Evolutionary conservation across 2,113 vertebrate genomes (phyloP), one percentile per base, ranked within the genome.

Genomic region (Pteropus alecto): DNA sequence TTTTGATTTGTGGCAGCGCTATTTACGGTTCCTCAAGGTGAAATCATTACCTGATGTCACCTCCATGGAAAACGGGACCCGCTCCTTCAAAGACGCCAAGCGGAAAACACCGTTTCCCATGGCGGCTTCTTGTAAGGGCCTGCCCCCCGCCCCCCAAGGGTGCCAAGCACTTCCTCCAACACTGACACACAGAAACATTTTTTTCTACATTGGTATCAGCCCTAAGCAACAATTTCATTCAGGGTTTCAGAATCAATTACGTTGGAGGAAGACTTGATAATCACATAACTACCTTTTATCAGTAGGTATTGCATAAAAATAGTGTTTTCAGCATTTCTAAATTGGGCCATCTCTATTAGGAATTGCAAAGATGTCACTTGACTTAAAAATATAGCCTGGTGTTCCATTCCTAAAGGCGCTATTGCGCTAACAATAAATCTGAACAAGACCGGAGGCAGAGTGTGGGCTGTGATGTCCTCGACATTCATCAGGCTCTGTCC

Each of bases 341-440:
- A 90, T 93, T 71, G 81, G 93, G 10, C 96, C 81, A 48, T 97
- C 97, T 97, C 96, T 96, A 87, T 93, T 97, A 96, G 97, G 98
- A 98, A 98, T 84, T 96, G 96, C 96, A 96, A 97, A 97, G 97
- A 97, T 98, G 95, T 98, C 97, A 98, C 95, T 98, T 97, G 97
- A 94, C 88, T 98, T 87, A 94, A 95, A 98, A 98, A 96, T 93
- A 97, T 76, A 97, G 93, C 92, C 68, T 85, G 63, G 94, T 93
- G 70, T 95, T 97, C 88, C 81, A 51, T 94, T 97, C 97, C 98
- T 98, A 87, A 98, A 98, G 97, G 96, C 90, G 74, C 92, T 92
- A 97, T 97, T 97, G 96, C 97, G 95, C 96, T 96, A 96, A 97
- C 96, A 82, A 91, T 98, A 98, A 97, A 98, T 98, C 96, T 96